Percentiles rank a stretch among this genome's conserved stretches.
These are phyloP conservation scores for Chymomyza amoena DNA, from an alignment of 2,888 invertebrate genomes.

Conservation along the genomic window DNA sequence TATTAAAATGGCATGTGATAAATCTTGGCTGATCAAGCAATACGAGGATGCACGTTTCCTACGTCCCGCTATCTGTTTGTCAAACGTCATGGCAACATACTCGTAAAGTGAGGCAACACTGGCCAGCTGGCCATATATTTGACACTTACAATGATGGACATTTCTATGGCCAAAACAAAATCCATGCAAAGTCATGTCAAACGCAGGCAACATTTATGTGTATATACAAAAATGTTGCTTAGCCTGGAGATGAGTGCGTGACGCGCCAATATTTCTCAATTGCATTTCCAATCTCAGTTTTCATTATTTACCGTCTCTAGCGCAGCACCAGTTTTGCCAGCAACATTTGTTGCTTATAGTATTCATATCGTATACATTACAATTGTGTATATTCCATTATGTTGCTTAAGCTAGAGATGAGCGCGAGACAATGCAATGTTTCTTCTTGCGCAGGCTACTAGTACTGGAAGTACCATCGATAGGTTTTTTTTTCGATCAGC, in stretches of 20 bases:
- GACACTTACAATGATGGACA: slow-evolving; percentile 18
- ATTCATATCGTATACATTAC: no score
- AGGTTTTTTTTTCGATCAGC: no score
- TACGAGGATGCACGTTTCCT: not conserved
- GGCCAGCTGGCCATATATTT: not conserved
- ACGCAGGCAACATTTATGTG: no score
- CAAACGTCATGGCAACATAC: slow-evolving; percentile 6
- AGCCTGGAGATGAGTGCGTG: slow-evolving; percentile 10
- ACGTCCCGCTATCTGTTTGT: slow-evolving; percentile 8
- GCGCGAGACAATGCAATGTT: no score
- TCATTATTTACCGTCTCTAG: no score
- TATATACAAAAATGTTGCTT: not conserved
- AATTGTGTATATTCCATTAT: no score
- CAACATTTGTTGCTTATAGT: no score
- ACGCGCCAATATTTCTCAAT: no score
- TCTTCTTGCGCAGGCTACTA: no score
- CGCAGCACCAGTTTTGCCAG: no score
- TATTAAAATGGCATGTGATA: slow-evolving; percentile 50
- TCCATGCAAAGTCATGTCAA: not conserved
- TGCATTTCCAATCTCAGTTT: no score
- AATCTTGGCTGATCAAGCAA: slow-evolving; percentile 44
- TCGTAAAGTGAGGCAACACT: slow-evolving; percentile 11
- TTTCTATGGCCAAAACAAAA: slow-evolving; percentile 24
- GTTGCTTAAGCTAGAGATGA: slow-evolving; percentile 11
- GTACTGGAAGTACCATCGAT: no score